Percentiles rank a stretch among this genome's conserved stretches.
These are phyloP conservation scores for Drosophila kurseongensis DNA, from an alignment of 1,140 invertebrate species.

Conservation along the genomic window DNA sequence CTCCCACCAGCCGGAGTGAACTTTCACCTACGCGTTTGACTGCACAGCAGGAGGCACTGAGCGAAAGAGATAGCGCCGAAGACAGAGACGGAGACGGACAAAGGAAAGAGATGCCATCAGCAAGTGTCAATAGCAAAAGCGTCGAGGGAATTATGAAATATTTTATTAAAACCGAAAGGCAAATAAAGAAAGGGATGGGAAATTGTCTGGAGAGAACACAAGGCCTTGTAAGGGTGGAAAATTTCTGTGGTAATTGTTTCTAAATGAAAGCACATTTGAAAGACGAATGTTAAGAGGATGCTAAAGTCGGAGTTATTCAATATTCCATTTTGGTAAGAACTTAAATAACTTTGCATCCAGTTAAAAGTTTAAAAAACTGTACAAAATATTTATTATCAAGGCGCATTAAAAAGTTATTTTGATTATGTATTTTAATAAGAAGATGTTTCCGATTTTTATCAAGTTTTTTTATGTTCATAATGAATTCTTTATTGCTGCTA, in stretches of 20 bases:
- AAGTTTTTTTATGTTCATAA: too few relatives aligned
- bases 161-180: constrained; percentile 78
- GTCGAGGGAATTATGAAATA: constrained; percentile 79
- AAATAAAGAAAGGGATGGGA: constrained; percentile 32
- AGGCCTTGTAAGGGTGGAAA: constrained; percentile 20
- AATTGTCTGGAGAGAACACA: constrained; percentile 18
- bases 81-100: constrained; percentile 13
- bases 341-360: not conserved
- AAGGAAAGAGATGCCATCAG: constrained; percentile 61
- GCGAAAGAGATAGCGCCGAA: constrained; percentile 8
- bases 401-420: too few relatives aligned
- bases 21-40: constrained; percentile 75
- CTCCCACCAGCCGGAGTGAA: constrained; percentile 34
- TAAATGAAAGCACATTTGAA: constrained; percentile 38
- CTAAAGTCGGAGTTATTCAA: not conserved
- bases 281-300: not conserved
- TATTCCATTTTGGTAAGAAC: not conserved
- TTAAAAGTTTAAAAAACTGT: too few relatives aligned
- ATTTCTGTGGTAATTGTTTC: constrained; percentile 35
- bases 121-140: constrained; percentile 80
- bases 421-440: too few relatives aligned
- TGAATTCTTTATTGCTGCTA: too few relatives aligned
- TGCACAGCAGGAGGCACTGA: constrained; percentile 57
- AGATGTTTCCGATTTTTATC: too few relatives aligned
- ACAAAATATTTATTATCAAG: too few relatives aligned